A percentile compares a stretch with the other conserved stretches of the same genome.
Conservation (phyloP, 2,113 vertebrate genomes). For the Azemiops feae region DNA sequence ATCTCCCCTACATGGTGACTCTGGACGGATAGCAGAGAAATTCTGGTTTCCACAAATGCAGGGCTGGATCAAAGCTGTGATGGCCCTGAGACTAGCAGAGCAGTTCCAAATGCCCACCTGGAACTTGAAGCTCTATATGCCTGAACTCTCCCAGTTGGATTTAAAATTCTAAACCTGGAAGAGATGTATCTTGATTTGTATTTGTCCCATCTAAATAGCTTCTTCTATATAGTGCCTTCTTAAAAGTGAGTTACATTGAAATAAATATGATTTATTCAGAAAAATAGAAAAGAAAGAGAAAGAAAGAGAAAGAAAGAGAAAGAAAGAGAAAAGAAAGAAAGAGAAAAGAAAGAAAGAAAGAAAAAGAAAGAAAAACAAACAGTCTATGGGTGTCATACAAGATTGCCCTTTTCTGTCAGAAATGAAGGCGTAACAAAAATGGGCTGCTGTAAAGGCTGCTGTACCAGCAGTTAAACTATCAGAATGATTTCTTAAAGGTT, state of each 20-base stretch:
- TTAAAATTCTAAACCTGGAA: not conserved
- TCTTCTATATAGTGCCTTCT: not conserved
- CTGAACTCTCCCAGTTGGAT: not conserved
- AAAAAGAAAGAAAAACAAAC: not conserved
- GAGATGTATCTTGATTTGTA: not conserved
- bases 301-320: too few species aligned
- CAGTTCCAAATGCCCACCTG: not conserved
- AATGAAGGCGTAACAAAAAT: not conserved
- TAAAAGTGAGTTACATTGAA: not conserved
- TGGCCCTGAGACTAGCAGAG: not conserved
- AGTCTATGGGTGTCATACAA: not conserved
- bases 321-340: too few species aligned
- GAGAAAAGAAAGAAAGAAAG: not conserved
- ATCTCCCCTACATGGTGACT: not conserved
- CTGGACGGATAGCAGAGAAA: not conserved
- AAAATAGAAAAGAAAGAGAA: not conserved
- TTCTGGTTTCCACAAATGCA: not conserved
- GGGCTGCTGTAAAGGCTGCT: not conserved
- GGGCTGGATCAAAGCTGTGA: not conserved
- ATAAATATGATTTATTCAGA: not conserved
- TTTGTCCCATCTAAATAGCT: not conserved
- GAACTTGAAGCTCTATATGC: not conserved
- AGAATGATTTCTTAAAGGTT: not conserved
- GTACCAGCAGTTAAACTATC: not conserved
- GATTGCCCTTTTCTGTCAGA: not conserved